Evolutionary conservation across 2,888 invertebrate species (phyloP), one percentile per base, ranked within the genome.

Genomic region (Microchrysa polita): DNA sequence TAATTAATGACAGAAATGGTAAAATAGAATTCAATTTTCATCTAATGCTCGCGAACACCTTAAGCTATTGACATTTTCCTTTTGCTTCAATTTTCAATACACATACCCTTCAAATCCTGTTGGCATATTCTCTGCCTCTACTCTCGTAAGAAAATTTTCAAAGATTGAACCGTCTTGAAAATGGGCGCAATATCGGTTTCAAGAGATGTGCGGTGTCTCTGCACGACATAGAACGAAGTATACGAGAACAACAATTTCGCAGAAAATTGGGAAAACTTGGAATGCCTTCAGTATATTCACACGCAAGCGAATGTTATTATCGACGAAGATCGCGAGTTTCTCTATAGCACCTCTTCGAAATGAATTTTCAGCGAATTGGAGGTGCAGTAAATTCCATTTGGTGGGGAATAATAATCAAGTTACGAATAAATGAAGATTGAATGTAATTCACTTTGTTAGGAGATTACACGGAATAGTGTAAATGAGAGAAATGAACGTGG

Each of bases 351-450:
- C 61, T 40, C 23, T 12, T 23, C 4, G 16, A 5, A 34, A 34
- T 7, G n/a, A 23, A 40, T 59, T 23, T 20, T 59, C 18, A 12
- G 61, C 16, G 40, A 12, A 48, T 48, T n/a, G 16, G 40, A 16
- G 34, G 61, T 61, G 23, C 1, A 40, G 16, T 34, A 40, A 27
- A 61, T 61, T 61, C 18, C 34, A 61, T 61, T 61, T 61, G 14
- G 40, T 12, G 40, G 61, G 40, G 42, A 16, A 27, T 61, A 40
- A 40, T 61, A 61, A 61, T 61, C 61, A 61, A 61, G 61, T 61
- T 61, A 61, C 9, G 10, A 40, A 40, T 16, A 61, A 61, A 61
- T 61, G 61, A 61, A 61, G 61, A 61, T 61, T 61, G 61, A 48
- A 61, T 61, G 61, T 61, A 61, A 61, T 61, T 61, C 27, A 40